Percentiles rank a stretch among this genome's conserved stretches.
Evolutionary conservation across 2,113 vertebrate species (phyloP).

Genomic region (Oncorhynchus tshawytscha): DNA sequence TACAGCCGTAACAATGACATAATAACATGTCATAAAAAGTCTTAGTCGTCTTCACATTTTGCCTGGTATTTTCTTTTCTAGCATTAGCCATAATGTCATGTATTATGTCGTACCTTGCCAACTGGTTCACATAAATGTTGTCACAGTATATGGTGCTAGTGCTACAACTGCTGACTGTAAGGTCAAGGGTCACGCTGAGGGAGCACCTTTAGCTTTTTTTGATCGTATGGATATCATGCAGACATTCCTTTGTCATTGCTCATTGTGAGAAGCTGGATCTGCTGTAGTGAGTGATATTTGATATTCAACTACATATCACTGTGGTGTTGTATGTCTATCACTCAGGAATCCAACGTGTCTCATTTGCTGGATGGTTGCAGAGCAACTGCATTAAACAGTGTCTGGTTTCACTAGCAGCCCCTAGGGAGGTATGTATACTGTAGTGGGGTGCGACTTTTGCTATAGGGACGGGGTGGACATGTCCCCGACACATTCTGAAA

Average conservation of each 20-base stretch:
- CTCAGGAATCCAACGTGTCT: constrained; percentile 32
- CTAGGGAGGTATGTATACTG: constrained; percentile 27
- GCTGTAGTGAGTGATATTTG: constrained; percentile 60
- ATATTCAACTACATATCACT: neutral
- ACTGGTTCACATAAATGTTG: neutral
- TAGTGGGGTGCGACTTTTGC: constrained; percentile 1
- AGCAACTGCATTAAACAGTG: constrained; percentile 42
- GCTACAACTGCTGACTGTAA: neutral
- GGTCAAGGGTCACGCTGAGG: neutral
- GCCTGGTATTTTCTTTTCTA: neutral
- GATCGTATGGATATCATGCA: constrained; percentile 40
- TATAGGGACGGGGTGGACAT: too few species aligned
- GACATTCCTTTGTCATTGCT: constrained; percentile 25
- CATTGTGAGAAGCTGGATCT: constrained; percentile 30
- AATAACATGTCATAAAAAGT: too few species aligned
- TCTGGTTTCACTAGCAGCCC: constrained; percentile 46
- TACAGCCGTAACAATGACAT: neutral
- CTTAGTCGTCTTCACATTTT: neutral
- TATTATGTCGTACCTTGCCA: neutral
- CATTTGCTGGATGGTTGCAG: constrained; percentile 49
- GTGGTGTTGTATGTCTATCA: constrained; percentile 37
- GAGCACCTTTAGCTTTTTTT: constrained; percentile 9
- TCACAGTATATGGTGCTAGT: neutral
- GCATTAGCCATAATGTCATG: neutral
- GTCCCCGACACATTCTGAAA: too few species aligned